Percentiles rank a stretch among this genome's conserved stretches.
phyloP scores from a whole-genome alignment of 1,140 invertebrate genomes.

The Calycopis cecrops region DNA sequence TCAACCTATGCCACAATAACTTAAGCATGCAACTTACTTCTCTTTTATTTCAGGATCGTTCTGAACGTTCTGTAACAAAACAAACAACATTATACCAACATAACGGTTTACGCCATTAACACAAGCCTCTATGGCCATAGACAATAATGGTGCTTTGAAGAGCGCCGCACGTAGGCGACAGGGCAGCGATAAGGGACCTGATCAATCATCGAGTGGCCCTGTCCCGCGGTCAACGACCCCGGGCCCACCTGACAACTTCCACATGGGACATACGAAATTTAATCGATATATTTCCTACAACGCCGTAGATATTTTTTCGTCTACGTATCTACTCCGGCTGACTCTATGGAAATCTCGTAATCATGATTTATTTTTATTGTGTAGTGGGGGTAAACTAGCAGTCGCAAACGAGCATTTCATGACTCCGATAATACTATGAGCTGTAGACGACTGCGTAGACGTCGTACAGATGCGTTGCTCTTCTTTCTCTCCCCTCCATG shows the following conservation, averaged over 20 bases:
- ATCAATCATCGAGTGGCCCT: slow-evolving; percentile 68
- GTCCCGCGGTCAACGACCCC: slow-evolving; percentile 60
- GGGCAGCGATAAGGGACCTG: slow-evolving; percentile 60
- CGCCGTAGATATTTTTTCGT: too few relatives aligned
- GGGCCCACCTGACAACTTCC: slow-evolving; percentile 62
- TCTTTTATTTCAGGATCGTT: slow-evolving; percentile 29
- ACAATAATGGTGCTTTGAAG: slow-evolving; percentile 65
- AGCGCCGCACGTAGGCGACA: slow-evolving; percentile 64
- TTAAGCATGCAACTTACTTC: slow-evolving; percentile 38
- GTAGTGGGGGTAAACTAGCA: too few relatives aligned
- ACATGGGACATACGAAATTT: slow-evolving; percentile 42
- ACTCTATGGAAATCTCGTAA: too few relatives aligned
- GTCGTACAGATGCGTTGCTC: too few relatives aligned
- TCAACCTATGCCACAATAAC: too few relatives aligned
- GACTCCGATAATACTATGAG: too few relatives aligned
- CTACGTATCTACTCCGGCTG: too few relatives aligned
- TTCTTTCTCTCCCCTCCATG: too few relatives aligned
- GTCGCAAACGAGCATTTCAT: too few relatives aligned
- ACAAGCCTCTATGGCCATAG: slow-evolving; percentile 41
- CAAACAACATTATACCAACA: slow-evolving; percentile 11
- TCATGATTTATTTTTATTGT: too few relatives aligned
- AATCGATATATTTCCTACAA: slow-evolving; percentile 21
- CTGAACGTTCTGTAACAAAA: slow-evolving; percentile 54
- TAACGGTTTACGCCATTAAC: slow-evolving; percentile 32
- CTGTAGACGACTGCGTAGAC: too few relatives aligned